Conservation (phyloP, 1,140 invertebrate genomes). For the Adelges cooleyi region DNA sequence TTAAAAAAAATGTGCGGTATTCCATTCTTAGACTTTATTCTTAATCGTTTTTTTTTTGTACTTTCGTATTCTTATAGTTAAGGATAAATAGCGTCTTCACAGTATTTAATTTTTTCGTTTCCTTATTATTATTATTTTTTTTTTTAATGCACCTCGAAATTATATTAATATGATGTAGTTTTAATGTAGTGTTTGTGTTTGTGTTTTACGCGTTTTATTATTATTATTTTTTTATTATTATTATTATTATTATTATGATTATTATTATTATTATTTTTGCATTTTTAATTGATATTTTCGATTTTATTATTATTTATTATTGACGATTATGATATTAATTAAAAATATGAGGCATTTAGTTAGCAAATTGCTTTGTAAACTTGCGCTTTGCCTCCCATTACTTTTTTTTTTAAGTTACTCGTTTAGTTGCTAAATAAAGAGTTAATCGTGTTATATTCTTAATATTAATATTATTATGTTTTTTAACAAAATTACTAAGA, state of each 20-base stretch:
- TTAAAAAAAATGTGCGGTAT: slow-evolving; percentile 11
- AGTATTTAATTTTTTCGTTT: slow-evolving; percentile 8
- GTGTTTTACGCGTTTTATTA: slow-evolving; percentile 27
- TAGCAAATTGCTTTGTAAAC: slow-evolving; percentile 26
- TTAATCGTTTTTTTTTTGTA: slow-evolving; percentile 22
- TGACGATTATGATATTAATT: slow-evolving; percentile 22
- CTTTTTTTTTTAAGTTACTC: background rate
- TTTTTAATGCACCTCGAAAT: slow-evolving; percentile 18
- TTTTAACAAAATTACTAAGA: slow-evolving; percentile 8
- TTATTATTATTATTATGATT: slow-evolving; percentile 22
- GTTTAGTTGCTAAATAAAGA: background rate
- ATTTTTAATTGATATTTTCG: slow-evolving; percentile 25
- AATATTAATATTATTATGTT: no score
- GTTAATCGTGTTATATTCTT: background rate
- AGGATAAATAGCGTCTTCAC: slow-evolving; percentile 18
- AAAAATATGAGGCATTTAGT: slow-evolving; percentile 20
- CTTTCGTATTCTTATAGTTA: slow-evolving; percentile 29
- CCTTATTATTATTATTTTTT: background rate
- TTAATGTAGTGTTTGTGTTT: slow-evolving; percentile 28
- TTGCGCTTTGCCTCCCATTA: slow-evolving; percentile 14
- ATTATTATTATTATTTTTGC: slow-evolving; percentile 29
- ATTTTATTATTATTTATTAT: slow-evolving; percentile 27
- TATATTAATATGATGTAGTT: slow-evolving; percentile 14
- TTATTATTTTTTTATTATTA: slow-evolving; percentile 18
- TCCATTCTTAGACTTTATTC: slow-evolving; percentile 25